Percentiles rank a stretch among this genome's conserved stretches.
phyloP scores from a whole-genome alignment of 2,888 invertebrate species.

The Isoperla grammatica region DNA sequence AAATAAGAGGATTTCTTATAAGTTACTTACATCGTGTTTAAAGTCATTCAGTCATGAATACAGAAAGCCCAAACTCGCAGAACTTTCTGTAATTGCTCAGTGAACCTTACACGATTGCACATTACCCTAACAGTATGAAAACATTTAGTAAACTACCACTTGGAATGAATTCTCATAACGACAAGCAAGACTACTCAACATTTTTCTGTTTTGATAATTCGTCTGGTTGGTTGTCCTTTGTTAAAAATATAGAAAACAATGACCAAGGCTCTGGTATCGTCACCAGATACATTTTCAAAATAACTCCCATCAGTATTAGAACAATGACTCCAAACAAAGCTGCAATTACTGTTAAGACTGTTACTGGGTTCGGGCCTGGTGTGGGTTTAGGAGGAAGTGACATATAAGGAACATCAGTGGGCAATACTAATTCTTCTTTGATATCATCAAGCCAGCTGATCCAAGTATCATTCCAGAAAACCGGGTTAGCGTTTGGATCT shows the following conservation, averaged over 20 bases:
- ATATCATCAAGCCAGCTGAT: slow-evolving; percentile 50
- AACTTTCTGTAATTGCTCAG: too few species aligned
- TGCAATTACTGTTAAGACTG: slow-evolving; percentile 2
- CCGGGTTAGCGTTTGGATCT: slow-evolving; percentile 49
- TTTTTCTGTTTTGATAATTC: slow-evolving; percentile 2
- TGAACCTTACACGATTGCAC: too few species aligned
- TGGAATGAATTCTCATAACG: neutral
- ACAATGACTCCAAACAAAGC: slow-evolving; percentile 9
- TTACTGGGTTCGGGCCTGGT: neutral
- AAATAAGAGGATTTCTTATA: too few species aligned
- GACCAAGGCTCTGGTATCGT: slow-evolving; percentile 6
- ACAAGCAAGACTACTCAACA: neutral
- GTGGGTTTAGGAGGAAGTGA: neutral
- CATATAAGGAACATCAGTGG: neutral
- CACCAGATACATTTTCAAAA: slow-evolving; percentile 5
- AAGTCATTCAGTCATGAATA: too few species aligned
- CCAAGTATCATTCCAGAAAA: slow-evolving; percentile 52
- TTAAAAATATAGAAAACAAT: slow-evolving; percentile 15
- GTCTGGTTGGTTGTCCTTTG: neutral
- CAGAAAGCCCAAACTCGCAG: too few species aligned
- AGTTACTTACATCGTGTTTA: too few species aligned
- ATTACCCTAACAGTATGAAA: too few species aligned
- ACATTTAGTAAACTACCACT: neutral
- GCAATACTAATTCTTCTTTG: neutral
- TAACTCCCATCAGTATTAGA: slow-evolving; percentile 8